These are phyloP conservation scores for Hypsibius dujardini DNA, from an alignment of 1,140 invertebrate genomes.

Conservation along the genomic window DNA sequence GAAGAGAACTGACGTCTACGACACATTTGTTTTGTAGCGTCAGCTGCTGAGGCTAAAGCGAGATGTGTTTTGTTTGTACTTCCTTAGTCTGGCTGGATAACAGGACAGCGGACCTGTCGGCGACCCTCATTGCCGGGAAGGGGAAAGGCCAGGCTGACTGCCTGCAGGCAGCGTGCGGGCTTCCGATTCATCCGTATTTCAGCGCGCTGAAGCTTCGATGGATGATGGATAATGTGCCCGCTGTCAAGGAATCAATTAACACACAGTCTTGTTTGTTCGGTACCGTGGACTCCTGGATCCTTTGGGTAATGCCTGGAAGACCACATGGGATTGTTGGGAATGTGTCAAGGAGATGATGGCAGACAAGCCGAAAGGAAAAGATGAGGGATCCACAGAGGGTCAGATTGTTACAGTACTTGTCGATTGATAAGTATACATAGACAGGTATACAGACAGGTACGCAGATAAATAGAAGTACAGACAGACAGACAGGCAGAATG, in stretches of 20 bases:
- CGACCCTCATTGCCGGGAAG: constrained; percentile 56
- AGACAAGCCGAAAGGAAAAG: background rate
- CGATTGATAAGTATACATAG: background rate
- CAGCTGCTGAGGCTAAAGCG: background rate
- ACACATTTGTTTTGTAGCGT: background rate
- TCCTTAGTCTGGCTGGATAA: constrained; percentile 66
- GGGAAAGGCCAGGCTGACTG: constrained; percentile 48
- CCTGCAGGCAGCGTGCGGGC: constrained; percentile 54
- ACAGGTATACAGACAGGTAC: too few species aligned
- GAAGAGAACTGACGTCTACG: too few species aligned
- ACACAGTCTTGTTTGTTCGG: constrained; percentile 67
- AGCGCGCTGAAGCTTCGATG: constrained; percentile 72
- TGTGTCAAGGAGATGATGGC: constrained; percentile 23
- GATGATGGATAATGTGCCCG: constrained; percentile 71
- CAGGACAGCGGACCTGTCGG: constrained; percentile 60
- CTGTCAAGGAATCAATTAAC: constrained; percentile 54
- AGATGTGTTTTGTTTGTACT: constrained; percentile 24
- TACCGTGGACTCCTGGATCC: constrained; percentile 83
- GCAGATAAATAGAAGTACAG: too few species aligned
- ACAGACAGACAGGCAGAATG: too few species aligned
- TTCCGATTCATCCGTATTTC: constrained; percentile 91
- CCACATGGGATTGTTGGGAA: too few species aligned
- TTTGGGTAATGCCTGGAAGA: constrained; percentile 50
- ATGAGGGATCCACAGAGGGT: background rate
- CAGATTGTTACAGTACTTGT: background rate